A percentile compares a stretch with the other conserved stretches of the same genome.
Conservation (phyloP, 2,113 vertebrate species). For the Chauna torquata region DNA sequence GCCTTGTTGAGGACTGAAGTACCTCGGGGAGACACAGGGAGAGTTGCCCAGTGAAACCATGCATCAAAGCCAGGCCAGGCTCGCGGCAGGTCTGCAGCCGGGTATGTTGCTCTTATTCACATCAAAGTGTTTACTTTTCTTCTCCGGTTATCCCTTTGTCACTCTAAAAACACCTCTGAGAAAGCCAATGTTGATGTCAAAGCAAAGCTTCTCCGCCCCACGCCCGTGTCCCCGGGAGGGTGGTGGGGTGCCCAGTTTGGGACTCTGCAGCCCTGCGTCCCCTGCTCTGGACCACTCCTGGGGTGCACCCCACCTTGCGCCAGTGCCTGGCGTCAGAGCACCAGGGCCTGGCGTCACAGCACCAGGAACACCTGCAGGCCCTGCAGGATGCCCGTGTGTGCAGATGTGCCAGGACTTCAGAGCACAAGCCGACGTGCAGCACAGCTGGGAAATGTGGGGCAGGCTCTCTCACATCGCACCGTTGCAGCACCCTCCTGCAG, state of each 20-base stretch:
- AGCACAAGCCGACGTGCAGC: rapidly evolving
- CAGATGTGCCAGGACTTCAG: neutral
- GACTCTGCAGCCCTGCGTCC: neutral
- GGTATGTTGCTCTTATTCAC: neutral
- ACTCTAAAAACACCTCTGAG: neutral
- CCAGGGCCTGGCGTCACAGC: neutral
- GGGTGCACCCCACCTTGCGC: neutral
- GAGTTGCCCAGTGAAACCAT: neutral
- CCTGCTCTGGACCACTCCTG: neutral
- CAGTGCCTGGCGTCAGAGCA: neutral
- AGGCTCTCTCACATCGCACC: no score
- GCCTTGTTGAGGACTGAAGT: rapidly evolving
- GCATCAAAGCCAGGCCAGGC: neutral
- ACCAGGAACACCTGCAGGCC: neutral
- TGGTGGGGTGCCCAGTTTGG: rapidly evolving
- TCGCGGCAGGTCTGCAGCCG: neutral
- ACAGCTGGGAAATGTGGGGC: rapidly evolving
- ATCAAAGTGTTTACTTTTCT: neutral
- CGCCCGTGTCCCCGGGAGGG: rapidly evolving
- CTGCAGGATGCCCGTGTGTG: rapidly evolving
- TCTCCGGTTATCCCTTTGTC: neutral
- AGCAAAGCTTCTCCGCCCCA: rapidly evolving
- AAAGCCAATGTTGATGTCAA: neutral
- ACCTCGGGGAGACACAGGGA: neutral
- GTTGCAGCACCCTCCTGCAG: neutral